Base-by-base conservation (phyloP, 2,113 vertebrate species). In the Spea bombifrons region DNA sequence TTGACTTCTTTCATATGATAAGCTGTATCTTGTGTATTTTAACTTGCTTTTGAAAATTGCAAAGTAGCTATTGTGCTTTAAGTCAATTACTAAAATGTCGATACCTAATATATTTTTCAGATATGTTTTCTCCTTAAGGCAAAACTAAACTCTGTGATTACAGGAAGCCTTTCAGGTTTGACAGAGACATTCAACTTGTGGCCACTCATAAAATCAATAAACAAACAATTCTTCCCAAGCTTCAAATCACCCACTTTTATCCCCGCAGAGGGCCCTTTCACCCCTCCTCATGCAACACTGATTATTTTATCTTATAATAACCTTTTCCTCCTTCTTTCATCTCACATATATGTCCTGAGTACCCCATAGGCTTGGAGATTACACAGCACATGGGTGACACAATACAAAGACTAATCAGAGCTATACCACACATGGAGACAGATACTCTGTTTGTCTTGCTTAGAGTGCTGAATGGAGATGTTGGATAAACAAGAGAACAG, bases 141-240 rank as follows among this genome's bases (percentile, higher is more conserved):
- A 30, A 30, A 30, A 30, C 30, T 30, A 30, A 30, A 30, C 30
- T 30, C 30, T 30, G 30, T 30, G 30, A 30, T 30, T 2, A 30
- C 30, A 30, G 30, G 30, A 30, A 30, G 30, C 30, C 30, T 30
- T 30, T 30, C 30, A 30, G 30, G 30, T 30, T 30, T 30, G 30
- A 30, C 1, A 30, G 30, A 30, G 30, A 30, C 30, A 30, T 30
- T 30, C 30, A 30, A 30, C 10, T 55, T 67, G 43, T 48, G 53
- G 44, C 55, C 66, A 77, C 66, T 46, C 13, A 43, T 0, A 48
- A 68, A 5, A 48, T 69, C 7, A n/a, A 30, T 66, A 75, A 66
- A 67, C 63, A 66, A 5, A 45, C 17, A 46, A 55, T 75, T 52
- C 49, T 70, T 76, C 52, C 66, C 52, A 69, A 68, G 52, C 52